A percentile compares a stretch with the other conserved stretches of the same genome.
Conservation (phyloP, 1,140 invertebrate species). For the Drosophila nasuta region DNA sequence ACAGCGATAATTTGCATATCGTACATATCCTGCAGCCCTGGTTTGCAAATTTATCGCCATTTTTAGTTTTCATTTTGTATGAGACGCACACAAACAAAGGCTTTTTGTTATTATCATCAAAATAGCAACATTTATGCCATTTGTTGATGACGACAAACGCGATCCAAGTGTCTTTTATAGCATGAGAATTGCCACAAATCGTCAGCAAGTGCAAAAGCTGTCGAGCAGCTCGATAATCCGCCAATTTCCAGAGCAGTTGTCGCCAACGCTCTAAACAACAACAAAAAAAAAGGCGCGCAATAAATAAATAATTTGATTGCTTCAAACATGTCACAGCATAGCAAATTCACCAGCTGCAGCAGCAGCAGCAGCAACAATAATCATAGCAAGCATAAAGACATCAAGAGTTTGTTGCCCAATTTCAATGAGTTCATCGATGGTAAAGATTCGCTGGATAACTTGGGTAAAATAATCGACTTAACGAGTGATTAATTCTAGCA, state of each 20-base stretch:
- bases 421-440: conserved; percentile 7
- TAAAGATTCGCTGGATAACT: not conserved
- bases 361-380: conserved; percentile 10
- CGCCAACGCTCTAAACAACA: not conserved
- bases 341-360: not conserved
- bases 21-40: not conserved
- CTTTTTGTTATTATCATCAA: conserved; percentile 1
- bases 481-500: not conserved
- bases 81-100: not conserved
- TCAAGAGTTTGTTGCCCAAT: conserved; percentile 12
- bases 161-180: not conserved
- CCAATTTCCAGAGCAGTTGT: conserved; percentile 19
- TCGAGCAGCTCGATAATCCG: conserved; percentile 1
- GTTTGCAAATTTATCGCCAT: conserved; percentile 12
- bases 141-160: not conserved
- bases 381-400: not conserved
- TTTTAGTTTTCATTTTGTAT: conserved; percentile 12
- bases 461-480: not conserved
- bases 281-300: conserved; percentile 9
- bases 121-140: not conserved
- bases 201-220: not conserved
- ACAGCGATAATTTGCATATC: conserved; percentile 3
- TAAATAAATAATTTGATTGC: not conserved
- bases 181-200: not conserved
- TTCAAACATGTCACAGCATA: not conserved